Base-by-base conservation (phyloP, 2,888 invertebrate genomes). In the Chrysolina haemoptera region DNA sequence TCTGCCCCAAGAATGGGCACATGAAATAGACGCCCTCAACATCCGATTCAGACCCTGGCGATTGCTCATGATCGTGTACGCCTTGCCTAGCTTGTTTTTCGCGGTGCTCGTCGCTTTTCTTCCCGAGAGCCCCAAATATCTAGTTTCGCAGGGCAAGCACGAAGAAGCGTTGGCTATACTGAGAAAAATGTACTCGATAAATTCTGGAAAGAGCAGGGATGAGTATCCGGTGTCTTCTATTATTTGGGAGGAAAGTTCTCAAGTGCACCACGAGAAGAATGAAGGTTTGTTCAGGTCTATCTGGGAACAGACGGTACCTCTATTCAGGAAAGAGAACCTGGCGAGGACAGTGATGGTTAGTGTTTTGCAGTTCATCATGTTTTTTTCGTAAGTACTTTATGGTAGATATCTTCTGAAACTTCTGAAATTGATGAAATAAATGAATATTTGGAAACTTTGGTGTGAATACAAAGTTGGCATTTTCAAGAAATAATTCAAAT, bases 1-100 rank as follows among this genome's bases (percentile, higher is more conserved):
- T 18, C 78, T 88, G 14, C 86, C 88, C 5, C 71, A 82, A 43
- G 77, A 83, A 14, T 86, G 85, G 85, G 74, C 76, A 5, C 88
- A 91, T 79, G 86, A 90, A 0, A 79, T 89, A 3, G 87, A 89
- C 0, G 84, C 90, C 68, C 84, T 92, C 50, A 89, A 88, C 67
- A 88, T 84, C 14, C 43, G 65, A 0, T 87, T 85, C 77, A 81
- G 83, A 68, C 86, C 88, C 1, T 88, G 88, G 88, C 78, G 88
- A 62, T 74, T 88, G 16, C 77, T 88, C 6, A 77, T 87, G 20
- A 83, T 87, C 50, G 73, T 84, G 14, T 87, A 86, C 75, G 84
- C 85, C 12, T 63, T 86, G n/a, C 87, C 88, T 0, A 85, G 86
- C 76, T 73, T 88, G 40, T 5, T 88, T n/a, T 83, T 84, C 41